Evolutionary conservation across 2,113 vertebrate species (phyloP).

Genomic region (Sarotherodon lohbergeri): DNA sequence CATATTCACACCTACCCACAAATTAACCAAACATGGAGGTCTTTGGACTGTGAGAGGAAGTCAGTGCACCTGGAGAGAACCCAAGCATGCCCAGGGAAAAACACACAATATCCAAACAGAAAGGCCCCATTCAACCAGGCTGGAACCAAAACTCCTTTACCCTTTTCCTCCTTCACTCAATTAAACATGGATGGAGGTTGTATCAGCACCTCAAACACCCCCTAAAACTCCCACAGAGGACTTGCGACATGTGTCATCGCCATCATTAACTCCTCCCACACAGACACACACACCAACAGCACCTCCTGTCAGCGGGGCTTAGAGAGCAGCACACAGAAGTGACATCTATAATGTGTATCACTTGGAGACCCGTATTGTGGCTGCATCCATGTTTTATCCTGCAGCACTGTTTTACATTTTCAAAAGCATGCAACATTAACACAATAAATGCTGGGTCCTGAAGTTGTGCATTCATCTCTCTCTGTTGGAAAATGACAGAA

Average conservation of each 20-base stretch:
- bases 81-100: neutral
- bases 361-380: neutral
- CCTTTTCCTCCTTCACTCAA: neutral
- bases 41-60: neutral
- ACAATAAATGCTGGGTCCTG: neutral
- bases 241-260: neutral
- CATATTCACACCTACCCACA: neutral
- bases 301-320: neutral
- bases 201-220: neutral
- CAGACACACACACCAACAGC: neutral
- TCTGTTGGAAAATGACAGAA: neutral
- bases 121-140: neutral
- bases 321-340: neutral
- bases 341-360: neutral
- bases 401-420: neutral
- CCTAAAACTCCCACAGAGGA: neutral
- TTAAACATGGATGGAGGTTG: conserved; percentile 1
- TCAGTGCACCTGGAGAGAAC: neutral
- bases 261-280: neutral
- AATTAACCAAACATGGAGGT: neutral
- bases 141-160: neutral
- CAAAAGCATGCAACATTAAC: neutral
- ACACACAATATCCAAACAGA: neutral
- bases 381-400: neutral
- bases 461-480: neutral